Percentiles rank a stretch among this genome's conserved stretches.
phyloP scores from a whole-genome alignment of 1,140 invertebrate species.

The Laodelphax striatellus region DNA sequence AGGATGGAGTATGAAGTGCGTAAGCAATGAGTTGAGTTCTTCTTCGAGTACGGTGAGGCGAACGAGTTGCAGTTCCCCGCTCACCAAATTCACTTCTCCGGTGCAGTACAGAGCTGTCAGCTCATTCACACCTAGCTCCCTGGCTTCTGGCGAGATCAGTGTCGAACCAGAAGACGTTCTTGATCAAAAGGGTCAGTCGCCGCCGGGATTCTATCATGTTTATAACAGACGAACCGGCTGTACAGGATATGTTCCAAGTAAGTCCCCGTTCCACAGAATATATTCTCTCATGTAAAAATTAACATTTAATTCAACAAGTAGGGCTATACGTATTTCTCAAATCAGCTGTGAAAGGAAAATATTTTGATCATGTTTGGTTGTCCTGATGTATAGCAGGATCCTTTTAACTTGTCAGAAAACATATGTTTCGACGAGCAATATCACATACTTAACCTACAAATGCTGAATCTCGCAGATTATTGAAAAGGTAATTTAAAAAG shows the following conservation, averaged over 20 bases:
- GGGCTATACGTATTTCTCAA: no score
- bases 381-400: no score
- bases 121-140: not conserved
- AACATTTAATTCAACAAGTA: no score
- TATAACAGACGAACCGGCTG: slow-evolving; percentile 25
- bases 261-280: not conserved
- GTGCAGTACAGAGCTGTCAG: not conserved
- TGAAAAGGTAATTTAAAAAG: no score
- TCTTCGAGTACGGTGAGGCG: not conserved
- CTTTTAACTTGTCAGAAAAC: no score
- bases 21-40: not conserved
- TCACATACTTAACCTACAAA: no score
- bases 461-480: no score
- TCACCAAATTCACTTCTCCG: not conserved
- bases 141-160: not conserved
- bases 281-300: no score
- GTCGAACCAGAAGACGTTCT: not conserved
- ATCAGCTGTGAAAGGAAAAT: no score
- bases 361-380: no score
- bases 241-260: slow-evolving; percentile 27
- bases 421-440: no score
- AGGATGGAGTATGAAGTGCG: not conserved
- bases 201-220: slow-evolving; percentile 17
- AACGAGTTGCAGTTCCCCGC: not conserved
- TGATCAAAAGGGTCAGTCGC: not conserved